phyloP scores from a whole-genome alignment of 2,113 vertebrate species.

The Gadus macrocephalus region DNA sequence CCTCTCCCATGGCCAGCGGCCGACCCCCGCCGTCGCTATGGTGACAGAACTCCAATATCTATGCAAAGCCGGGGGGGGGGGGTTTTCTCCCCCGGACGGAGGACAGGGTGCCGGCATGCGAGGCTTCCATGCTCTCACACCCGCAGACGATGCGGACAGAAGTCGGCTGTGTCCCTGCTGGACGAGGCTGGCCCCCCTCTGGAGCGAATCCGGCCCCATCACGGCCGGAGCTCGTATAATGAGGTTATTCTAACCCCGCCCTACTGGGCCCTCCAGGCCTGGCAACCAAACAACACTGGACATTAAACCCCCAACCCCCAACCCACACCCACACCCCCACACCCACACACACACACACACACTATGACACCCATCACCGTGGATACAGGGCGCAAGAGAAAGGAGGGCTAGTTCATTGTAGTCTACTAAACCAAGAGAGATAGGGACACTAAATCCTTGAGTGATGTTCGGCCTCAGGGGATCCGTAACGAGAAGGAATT shows the following conservation, averaged over 20 bases:
- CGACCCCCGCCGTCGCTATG: conserved; percentile 47
- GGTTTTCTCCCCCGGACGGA: conserved; percentile 19
- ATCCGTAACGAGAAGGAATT: too few species aligned
- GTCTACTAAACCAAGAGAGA: too few species aligned
- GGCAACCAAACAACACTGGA: conserved; percentile 45
- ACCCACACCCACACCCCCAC: conserved; percentile 41
- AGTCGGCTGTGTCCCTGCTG: conserved; percentile 26
- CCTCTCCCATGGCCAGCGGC: conserved; percentile 40
- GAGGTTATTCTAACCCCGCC: conserved; percentile 54
- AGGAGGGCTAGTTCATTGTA: too few species aligned
- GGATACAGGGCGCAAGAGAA: not conserved
- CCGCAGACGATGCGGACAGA: conserved; percentile 8
- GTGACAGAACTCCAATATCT: conserved; percentile 46
- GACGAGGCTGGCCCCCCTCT: conserved; percentile 1
- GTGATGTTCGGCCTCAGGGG: too few species aligned
- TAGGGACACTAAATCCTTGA: too few species aligned
- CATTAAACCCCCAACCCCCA: conserved; percentile 47
- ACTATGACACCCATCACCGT: conserved; percentile 24
- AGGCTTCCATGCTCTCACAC: not conserved
- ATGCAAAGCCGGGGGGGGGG: conserved; percentile 31
- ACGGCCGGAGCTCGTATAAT: conserved; percentile 40
- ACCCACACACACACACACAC: conserved; percentile 19
- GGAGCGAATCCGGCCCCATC: conserved; percentile 28
- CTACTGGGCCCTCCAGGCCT: conserved; percentile 28
- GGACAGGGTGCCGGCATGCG: conserved; percentile 17